Evolutionary conservation across 2,113 vertebrate genomes (phyloP).

Genomic region (Microtus pennsylvanicus): DNA sequence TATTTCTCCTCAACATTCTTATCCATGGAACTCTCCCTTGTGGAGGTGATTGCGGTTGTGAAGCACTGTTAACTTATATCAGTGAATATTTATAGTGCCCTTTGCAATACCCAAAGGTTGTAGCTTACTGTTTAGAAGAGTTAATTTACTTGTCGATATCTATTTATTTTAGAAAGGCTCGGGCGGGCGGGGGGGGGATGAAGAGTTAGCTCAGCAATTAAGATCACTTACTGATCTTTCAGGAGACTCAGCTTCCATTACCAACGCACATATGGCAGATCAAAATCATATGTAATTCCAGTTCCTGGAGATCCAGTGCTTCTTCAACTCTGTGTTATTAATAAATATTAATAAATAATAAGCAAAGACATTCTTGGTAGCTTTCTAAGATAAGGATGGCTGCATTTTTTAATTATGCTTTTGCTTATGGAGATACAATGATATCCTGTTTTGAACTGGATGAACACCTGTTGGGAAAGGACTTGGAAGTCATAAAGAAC

Average conservation of each 20-base stretch:
- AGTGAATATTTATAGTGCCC: not conserved
- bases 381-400: not conserved
- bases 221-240: not conserved
- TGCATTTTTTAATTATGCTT: not conserved
- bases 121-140: not conserved
- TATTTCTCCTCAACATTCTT: not conserved
- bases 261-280: not conserved
- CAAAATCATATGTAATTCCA: too few species aligned
- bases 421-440: not conserved
- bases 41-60: not conserved
- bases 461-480: not conserved
- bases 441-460: not conserved
- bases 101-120: not conserved
- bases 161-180: conserved; percentile 11
- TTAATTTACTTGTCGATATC: not conserved
- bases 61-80: not conserved
- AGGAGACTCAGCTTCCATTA: not conserved
- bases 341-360: not conserved
- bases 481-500: not conserved
- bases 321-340: too few species aligned
- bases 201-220: not conserved
- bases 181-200: too few species aligned
- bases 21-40: not conserved
- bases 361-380: not conserved
- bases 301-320: not conserved